These are phyloP conservation scores for Trogon surrucura DNA, from an alignment of 2,113 vertebrate species.

Conservation along the genomic window DNA sequence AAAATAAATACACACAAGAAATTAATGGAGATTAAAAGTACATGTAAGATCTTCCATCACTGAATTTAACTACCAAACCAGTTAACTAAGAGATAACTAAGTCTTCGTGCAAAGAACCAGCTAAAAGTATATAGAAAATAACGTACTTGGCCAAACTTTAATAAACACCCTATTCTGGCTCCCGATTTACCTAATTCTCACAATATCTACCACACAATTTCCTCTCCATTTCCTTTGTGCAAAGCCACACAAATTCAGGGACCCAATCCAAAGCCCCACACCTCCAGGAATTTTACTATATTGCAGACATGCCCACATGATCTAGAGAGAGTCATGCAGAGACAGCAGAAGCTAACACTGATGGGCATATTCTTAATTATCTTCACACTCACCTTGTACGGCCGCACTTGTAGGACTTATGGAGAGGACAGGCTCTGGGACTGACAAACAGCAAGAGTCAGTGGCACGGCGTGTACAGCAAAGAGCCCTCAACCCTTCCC, in stretches of 20 bases:
- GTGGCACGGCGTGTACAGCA: constrained; percentile 5
- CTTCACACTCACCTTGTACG: not conserved
- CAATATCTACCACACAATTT: not conserved
- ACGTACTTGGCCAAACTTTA: not conserved
- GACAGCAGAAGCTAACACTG: not conserved
- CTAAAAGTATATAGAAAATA: not conserved
- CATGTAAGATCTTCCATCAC: not conserved
- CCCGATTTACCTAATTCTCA: not conserved
- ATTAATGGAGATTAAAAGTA: not conserved
- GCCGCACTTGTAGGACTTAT: not conserved
- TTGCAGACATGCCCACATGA: not conserved
- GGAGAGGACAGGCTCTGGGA: not conserved
- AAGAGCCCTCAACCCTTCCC: constrained; percentile 1
- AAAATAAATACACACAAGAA: not conserved
- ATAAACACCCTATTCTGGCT: not conserved
- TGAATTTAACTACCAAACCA: not conserved
- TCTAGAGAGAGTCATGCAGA: not conserved
- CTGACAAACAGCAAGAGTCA: not conserved
- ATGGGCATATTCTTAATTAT: not conserved
- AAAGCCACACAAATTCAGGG: not conserved
- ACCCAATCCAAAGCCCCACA: not conserved
- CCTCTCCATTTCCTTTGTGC: not conserved
- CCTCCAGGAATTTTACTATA: not conserved
- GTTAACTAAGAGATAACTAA: not conserved
- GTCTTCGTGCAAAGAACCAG: not conserved